These are phyloP conservation scores for Molossus molossus DNA, from an alignment of 2,797 vertebrate species.

Conservation along the genomic window DNA sequence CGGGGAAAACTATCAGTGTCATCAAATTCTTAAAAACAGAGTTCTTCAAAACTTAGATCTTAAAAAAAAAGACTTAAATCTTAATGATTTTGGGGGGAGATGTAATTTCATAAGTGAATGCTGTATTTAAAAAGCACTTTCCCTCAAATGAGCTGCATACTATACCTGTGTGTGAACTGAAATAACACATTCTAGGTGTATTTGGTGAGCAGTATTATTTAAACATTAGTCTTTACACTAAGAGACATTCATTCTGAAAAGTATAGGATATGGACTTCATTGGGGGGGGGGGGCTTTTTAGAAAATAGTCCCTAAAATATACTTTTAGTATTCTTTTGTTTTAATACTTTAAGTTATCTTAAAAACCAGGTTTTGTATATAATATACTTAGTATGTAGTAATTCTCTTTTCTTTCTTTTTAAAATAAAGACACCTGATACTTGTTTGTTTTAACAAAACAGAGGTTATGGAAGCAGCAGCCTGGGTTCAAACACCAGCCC, in stretches of 20 bases:
- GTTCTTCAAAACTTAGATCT: background rate
- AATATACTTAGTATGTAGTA: background rate
- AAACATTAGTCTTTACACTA: background rate
- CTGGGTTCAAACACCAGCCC: background rate
- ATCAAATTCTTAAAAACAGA: background rate
- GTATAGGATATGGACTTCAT: background rate
- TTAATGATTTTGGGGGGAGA: background rate
- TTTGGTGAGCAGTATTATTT: background rate
- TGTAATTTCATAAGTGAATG: background rate
- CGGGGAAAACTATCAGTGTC: background rate
- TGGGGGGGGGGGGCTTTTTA: background rate
- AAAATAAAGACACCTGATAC: background rate
- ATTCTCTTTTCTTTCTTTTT: background rate
- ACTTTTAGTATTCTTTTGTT: conserved; percentile 12
- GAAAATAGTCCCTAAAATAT: conserved; percentile 35
- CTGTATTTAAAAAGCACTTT: background rate
- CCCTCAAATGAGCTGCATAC: background rate
- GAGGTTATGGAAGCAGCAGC: background rate
- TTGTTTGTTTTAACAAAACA: background rate
- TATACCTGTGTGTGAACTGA: background rate
- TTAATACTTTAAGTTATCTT: conserved; percentile 30
- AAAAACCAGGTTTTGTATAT: background rate
- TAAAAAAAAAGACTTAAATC: too few relatives aligned
- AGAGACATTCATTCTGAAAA: conserved; percentile 26
- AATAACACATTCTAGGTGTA: background rate